Base-by-base conservation (phyloP, 2,888 invertebrate species). In the Luperina nickerlii region DNA sequence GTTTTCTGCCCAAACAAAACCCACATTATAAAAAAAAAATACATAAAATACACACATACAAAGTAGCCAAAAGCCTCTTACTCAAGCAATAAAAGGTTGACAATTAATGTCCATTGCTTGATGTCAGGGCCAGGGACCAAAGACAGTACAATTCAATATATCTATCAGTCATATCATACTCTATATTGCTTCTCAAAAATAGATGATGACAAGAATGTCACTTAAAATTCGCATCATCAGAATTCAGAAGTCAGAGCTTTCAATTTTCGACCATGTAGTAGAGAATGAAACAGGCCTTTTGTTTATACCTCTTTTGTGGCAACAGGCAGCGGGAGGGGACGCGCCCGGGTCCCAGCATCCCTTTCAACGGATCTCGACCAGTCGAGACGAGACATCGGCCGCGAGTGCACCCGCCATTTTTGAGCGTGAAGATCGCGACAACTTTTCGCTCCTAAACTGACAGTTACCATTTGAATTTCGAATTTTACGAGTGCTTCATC, bases 301-400 rank as follows among this genome's bases (percentile, higher is more conserved):
- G 82, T n/a, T 7, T 24, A 2, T 48, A 57, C 32, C n/a, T 76
- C 6, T 20, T 3, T 15, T 32, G 67, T 70, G 76, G 73, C 72
- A 78, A 70, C 85, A 84, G 81, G 85, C 78, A 73, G 80, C 68
- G 89, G 85, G 87, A 85, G 89, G 85, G 87, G 88, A 82, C 84
- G 82, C 77, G 83, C 87, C 89, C 85, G 82, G 89, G 79, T 81
- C 76, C 71, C 81, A 88, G 86, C 86, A 87, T 87, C 88, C 87
- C 82, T 91, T 90, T 89, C 91, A 90, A 90, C 88, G 89, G 85
- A 90, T 89, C 78, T 69, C 89, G 86, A 87, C 86, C 92, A 93
- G 93, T 93, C 91, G 91, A 83, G 79, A 88, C 88, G 86, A 88
- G 90, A 90, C 91, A 78, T 79, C 85, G 84, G 89, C 60, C 86